phyloP scores from a whole-genome alignment of 1,140 invertebrate species.

The Bombus difficillimus region DNA sequence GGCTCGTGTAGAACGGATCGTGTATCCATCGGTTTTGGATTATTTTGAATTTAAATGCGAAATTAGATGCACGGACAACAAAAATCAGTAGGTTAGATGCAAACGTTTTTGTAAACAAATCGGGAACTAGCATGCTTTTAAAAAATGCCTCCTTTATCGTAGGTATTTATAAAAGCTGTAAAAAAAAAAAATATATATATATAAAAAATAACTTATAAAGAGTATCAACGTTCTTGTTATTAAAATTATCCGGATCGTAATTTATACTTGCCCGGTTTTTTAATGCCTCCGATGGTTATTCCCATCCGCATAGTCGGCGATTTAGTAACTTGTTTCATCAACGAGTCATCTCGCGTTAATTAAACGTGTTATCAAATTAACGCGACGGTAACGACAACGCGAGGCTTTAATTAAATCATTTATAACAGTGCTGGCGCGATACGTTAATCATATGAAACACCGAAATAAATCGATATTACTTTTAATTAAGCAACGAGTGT shows the following conservation, averaged over 20 bases:
- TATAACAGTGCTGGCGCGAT: slow-evolving; percentile 56
- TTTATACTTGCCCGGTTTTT: slow-evolving; percentile 35
- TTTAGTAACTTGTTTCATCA: slow-evolving; percentile 47
- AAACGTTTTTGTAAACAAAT: background rate
- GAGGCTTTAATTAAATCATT: slow-evolving; percentile 67
- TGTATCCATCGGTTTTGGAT: background rate
- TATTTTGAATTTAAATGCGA: background rate
- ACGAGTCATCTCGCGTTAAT: slow-evolving; percentile 58
- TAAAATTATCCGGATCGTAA: background rate
- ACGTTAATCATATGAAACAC: slow-evolving; percentile 57
- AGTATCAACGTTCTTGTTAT: background rate
- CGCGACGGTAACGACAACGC: slow-evolving; percentile 55
- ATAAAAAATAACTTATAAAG: background rate
- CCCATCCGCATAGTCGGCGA: slow-evolving; percentile 13
- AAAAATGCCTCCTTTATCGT: background rate
- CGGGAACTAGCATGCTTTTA: background rate
- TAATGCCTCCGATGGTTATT: slow-evolving; percentile 45
- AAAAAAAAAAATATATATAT: too few species aligned
- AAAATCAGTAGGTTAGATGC: background rate
- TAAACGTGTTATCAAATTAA: slow-evolving; percentile 68
- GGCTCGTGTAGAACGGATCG: background rate
- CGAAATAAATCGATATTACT: slow-evolving; percentile 63
- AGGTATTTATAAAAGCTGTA: background rate
- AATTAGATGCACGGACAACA: background rate
- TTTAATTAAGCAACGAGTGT: slow-evolving; percentile 60